phyloP scores from a whole-genome alignment of 2,888 invertebrate species.

The Rhagium mordax region DNA sequence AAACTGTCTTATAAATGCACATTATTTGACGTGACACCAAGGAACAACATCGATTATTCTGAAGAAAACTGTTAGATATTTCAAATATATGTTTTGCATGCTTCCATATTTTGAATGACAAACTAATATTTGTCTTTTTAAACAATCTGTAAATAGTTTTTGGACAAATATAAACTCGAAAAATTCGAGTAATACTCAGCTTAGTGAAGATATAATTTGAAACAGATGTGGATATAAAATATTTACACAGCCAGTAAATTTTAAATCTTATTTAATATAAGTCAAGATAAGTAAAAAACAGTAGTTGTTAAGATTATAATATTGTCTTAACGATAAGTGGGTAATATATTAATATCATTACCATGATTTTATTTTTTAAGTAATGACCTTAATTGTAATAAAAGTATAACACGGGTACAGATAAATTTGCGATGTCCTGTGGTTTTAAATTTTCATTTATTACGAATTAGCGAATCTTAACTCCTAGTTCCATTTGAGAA shows the following conservation, averaged over 20 bases:
- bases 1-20: too few species aligned
- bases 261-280: slow-evolving; percentile 54
- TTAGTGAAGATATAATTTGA: slow-evolving; percentile 15
- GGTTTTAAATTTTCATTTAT: too few species aligned
- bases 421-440: too few species aligned
- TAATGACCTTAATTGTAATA: slow-evolving; percentile 24
- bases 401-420: background rate
- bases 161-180: slow-evolving; percentile 3
- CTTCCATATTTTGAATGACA: background rate
- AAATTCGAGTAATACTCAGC: slow-evolving; percentile 1
- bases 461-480: too few species aligned
- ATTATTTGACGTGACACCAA: too few species aligned
- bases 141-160: background rate
- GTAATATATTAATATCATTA: slow-evolving; percentile 28
- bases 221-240: slow-evolving; percentile 13
- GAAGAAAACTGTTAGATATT: too few species aligned
- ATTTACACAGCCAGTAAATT: slow-evolving; percentile 38
- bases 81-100: background rate
- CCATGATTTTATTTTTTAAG: slow-evolving; percentile 21
- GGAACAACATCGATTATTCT: too few species aligned
- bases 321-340: slow-evolving; percentile 44
- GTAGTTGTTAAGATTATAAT: slow-evolving; percentile 52
- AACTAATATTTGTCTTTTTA: background rate
- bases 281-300: slow-evolving; percentile 54
- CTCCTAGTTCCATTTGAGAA: too few species aligned